Conservation (phyloP, 2,888 invertebrate species). For the Synanthedon myopaeformis region DNA sequence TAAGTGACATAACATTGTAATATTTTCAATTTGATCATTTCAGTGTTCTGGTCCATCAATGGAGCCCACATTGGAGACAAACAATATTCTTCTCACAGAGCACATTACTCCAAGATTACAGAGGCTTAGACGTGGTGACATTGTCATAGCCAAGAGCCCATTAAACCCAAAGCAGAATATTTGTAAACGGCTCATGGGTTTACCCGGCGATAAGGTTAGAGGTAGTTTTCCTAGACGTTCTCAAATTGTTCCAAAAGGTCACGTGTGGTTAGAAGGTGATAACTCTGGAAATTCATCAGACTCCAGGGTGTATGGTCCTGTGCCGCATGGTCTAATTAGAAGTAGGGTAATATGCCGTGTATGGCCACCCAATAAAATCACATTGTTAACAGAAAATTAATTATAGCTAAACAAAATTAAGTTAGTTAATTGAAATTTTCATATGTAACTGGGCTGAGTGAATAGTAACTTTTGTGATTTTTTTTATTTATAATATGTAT, state of each 20-base stretch:
- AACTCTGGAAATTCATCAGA: slow-evolving; percentile 87
- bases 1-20: slow-evolving; percentile 1
- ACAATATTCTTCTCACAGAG: slow-evolving; percentile 87
- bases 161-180: slow-evolving; percentile 83
- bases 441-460: no score
- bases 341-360: slow-evolving; percentile 86
- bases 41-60: slow-evolving; percentile 94
- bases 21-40: slow-evolving; percentile 15
- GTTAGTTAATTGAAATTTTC: no score
- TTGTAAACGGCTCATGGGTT: slow-evolving; percentile 84
- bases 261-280: slow-evolving; percentile 94
- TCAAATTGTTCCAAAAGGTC: slow-evolving; percentile 81
- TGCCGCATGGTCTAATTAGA: slow-evolving; percentile 85
- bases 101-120: slow-evolving; percentile 77
- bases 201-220: slow-evolving; percentile 80
- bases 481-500: no score
- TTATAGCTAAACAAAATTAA: not conserved
- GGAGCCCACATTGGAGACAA: slow-evolving; percentile 88
- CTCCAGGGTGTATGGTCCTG: slow-evolving; percentile 88
- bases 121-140: slow-evolving; percentile 80
- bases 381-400: slow-evolving; percentile 38
- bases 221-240: slow-evolving; percentile 41
- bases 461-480: no score
- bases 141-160: slow-evolving; percentile 86
- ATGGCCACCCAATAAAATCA: slow-evolving; percentile 76